These are phyloP conservation scores for Pangasius mekongensis DNA, from an alignment of 2,797 vertebrate species.

Conservation along the genomic window DNA sequence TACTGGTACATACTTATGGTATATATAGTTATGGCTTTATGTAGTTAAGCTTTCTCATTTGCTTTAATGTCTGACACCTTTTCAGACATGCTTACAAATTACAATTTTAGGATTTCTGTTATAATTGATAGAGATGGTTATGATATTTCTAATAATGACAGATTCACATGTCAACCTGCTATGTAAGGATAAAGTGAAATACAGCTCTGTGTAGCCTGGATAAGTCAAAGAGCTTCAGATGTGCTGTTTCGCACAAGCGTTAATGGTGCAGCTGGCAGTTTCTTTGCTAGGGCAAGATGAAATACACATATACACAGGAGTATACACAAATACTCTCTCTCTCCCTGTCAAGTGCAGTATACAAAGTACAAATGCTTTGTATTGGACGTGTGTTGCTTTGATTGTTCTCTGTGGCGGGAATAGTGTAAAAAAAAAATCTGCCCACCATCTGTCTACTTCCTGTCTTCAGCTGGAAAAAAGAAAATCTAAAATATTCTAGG, in stretches of 20 bases:
- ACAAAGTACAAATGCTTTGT: neutral
- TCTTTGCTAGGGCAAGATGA: neutral
- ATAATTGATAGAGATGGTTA: neutral
- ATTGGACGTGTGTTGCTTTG: neutral
- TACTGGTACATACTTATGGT: too few species aligned
- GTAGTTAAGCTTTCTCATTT: too few species aligned
- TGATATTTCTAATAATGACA: neutral
- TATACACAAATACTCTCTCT: neutral
- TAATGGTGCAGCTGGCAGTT: neutral
- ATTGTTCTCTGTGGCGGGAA: neutral
- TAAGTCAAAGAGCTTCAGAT: slow-evolving; percentile 1
- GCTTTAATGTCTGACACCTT: neutral
- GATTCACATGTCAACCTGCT: neutral
- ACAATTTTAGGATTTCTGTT: neutral
- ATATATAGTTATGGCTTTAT: too few species aligned
- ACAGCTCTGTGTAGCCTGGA: neutral
- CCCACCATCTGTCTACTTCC: neutral
- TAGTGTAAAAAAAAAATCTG: neutral
- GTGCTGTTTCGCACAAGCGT: neutral
- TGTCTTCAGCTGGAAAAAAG: slow-evolving; percentile 2
- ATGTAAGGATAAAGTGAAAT: neutral
- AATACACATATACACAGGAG: neutral
- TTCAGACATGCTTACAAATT: neutral
- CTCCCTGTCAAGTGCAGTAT: neutral
- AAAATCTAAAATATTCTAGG: neutral